Evolutionary conservation across 2,797 vertebrate genomes (phyloP).

Genomic region (Poecilia gillii): DNA sequence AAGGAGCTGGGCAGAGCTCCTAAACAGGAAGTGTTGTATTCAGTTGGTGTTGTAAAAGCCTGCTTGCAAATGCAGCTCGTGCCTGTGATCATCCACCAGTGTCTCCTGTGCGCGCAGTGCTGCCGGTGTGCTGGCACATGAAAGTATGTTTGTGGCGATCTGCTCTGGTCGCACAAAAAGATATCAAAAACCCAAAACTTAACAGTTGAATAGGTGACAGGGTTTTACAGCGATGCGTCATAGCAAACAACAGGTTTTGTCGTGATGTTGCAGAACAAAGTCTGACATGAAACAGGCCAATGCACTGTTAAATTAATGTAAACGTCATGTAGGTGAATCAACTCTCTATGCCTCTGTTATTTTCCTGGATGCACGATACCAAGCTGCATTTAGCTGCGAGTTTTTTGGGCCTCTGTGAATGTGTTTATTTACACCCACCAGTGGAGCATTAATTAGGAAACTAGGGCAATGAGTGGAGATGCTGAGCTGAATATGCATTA

Average conservation of each 20-base stretch:
- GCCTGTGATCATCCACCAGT: constrained; percentile 29
- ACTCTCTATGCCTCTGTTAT: not conserved
- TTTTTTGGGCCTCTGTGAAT: constrained; percentile 71
- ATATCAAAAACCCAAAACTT: constrained; percentile 10
- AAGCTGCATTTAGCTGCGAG: constrained; percentile 48
- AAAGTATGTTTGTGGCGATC: constrained; percentile 36
- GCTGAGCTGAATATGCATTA: constrained; percentile 82
- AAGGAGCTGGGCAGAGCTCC: constrained; percentile 43
- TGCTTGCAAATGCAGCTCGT: constrained; percentile 31
- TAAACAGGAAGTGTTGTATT: constrained; percentile 44
- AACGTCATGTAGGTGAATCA: not conserved
- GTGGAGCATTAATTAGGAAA: constrained; percentile 77
- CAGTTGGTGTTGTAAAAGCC: constrained; percentile 45
- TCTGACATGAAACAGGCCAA: constrained; percentile 7
- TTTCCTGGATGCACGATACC: not conserved
- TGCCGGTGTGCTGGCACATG: constrained; percentile 45
- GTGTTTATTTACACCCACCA: constrained; percentile 78
- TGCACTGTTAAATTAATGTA: constrained; percentile 9
- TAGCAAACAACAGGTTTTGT: constrained; percentile 18
- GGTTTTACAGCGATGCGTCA: constrained; percentile 2
- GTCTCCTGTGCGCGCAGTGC: constrained; percentile 27
- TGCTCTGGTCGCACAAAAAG: constrained; percentile 28
- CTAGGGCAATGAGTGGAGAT: constrained; percentile 76
- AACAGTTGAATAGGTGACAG: constrained; percentile 12
- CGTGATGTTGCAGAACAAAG: constrained; percentile 12